phyloP scores from a whole-genome alignment of 2,888 invertebrate species.

The Chrysolina americana region DNA sequence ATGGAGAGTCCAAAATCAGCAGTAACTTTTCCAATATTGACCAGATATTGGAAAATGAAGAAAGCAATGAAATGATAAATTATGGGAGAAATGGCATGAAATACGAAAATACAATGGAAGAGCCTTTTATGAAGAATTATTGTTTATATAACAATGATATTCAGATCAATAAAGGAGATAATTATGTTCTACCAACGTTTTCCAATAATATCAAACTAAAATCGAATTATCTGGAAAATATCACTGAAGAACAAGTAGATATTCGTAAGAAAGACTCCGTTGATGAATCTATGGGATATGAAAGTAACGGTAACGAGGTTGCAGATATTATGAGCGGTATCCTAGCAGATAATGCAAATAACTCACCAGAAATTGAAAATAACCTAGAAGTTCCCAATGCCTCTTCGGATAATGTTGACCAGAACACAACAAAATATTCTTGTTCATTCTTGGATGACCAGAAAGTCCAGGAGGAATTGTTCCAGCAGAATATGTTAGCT shows the following conservation, averaged over 20 bases:
- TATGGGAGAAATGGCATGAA: background rate
- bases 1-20: background rate
- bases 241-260: constrained; percentile 7
- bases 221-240: constrained; percentile 2
- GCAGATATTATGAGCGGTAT: background rate
- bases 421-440: constrained; percentile 29
- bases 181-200: background rate
- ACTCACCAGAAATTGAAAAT: background rate
- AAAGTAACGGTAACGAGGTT: background rate
- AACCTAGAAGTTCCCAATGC: background rate
- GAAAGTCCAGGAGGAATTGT: constrained; percentile 35
- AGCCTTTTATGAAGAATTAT: background rate
- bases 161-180: background rate
- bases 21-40: background rate
- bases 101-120: background rate
- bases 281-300: background rate
- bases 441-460: constrained; percentile 32
- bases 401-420: background rate
- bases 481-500: constrained; percentile 39
- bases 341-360: background rate
- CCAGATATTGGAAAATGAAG: background rate
- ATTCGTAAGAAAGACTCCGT: background rate
- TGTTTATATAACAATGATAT: background rate
- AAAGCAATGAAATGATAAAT: background rate
- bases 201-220: background rate